A percentile compares a stretch with the other conserved stretches of the same genome.
These are phyloP conservation scores for Shinisaurus crocodilurus DNA, from an alignment of 2,113 vertebrate species.

Conservation along the genomic window DNA sequence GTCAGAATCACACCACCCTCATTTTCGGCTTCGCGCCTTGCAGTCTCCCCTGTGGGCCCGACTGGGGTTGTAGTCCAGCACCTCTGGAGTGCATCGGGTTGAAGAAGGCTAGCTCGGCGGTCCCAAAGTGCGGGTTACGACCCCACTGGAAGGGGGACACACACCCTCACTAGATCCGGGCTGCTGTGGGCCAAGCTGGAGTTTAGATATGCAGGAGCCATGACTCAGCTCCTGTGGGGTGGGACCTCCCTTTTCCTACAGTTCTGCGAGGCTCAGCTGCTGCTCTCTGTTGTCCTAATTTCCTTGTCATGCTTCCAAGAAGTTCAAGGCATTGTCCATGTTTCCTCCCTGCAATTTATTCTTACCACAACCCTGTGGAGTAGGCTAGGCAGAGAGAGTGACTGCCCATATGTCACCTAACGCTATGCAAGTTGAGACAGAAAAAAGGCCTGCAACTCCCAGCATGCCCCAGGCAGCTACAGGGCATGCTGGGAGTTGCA, in stretches of 20 bases:
- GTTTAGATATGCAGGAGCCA: no score
- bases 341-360: background rate
- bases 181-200: no score
- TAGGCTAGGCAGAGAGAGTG: background rate
- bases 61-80: no score
- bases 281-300: background rate
- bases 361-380: background rate
- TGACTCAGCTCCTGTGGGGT: background rate
- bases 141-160: background rate
- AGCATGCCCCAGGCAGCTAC: no score
- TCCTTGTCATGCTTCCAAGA: background rate
- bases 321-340: background rate
- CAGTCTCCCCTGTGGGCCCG: background rate
- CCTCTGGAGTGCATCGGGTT: background rate
- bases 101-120: background rate
- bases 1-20: background rate
- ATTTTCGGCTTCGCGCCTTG: background rate
- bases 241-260: background rate
- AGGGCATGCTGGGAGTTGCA: no score
- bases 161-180: no score
- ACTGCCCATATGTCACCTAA: background rate
- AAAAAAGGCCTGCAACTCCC: no score
- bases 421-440: no score
- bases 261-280: background rate
- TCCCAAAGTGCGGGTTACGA: background rate